phyloP scores from a whole-genome alignment of 2,797 vertebrate species.

The Rhinichthys osculus region DNA sequence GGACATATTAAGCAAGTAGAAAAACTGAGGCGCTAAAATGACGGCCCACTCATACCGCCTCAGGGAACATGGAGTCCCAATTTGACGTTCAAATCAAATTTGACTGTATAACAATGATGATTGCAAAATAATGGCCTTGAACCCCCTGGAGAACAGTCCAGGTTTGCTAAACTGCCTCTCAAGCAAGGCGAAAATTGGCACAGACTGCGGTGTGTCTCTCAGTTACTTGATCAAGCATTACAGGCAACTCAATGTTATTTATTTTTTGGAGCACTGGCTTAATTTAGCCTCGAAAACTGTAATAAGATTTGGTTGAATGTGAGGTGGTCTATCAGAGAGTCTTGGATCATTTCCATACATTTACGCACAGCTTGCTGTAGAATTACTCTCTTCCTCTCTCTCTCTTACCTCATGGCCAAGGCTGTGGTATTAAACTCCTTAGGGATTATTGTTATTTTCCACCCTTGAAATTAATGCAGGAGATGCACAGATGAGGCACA shows the following conservation, averaged over 20 bases:
- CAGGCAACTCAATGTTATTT: slow-evolving; percentile 51
- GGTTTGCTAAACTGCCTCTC: slow-evolving; percentile 39
- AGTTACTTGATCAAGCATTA: slow-evolving; percentile 46
- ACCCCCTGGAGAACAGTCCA: slow-evolving; percentile 19
- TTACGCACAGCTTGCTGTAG: slow-evolving; percentile 48
- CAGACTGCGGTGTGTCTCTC: slow-evolving; percentile 23
- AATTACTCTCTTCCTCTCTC: slow-evolving; percentile 56
- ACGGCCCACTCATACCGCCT: slow-evolving; percentile 2
- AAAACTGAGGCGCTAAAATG: slow-evolving; percentile 29
- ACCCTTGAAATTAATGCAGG: slow-evolving; percentile 8
- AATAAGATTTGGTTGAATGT: slow-evolving; percentile 34
- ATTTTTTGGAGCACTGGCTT: slow-evolving; percentile 47
- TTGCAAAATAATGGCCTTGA: slow-evolving; percentile 29
- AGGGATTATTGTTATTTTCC: slow-evolving; percentile 61
- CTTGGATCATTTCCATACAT: slow-evolving; percentile 52
- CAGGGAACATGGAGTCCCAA: slow-evolving; percentile 31
- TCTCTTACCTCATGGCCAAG: slow-evolving; percentile 55
- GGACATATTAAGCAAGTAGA: slow-evolving; percentile 25
- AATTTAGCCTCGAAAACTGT: slow-evolving; percentile 20
- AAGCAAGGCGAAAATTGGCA: slow-evolving; percentile 41
- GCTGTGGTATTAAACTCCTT: slow-evolving; percentile 52
- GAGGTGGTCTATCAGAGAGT: slow-evolving; percentile 26
- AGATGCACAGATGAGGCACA: slow-evolving; percentile 50
- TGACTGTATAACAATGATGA: slow-evolving; percentile 41
- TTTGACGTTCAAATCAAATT: slow-evolving; percentile 44